Base-by-base conservation (phyloP, 2,113 vertebrate species). In the Perognathus longimembris region DNA sequence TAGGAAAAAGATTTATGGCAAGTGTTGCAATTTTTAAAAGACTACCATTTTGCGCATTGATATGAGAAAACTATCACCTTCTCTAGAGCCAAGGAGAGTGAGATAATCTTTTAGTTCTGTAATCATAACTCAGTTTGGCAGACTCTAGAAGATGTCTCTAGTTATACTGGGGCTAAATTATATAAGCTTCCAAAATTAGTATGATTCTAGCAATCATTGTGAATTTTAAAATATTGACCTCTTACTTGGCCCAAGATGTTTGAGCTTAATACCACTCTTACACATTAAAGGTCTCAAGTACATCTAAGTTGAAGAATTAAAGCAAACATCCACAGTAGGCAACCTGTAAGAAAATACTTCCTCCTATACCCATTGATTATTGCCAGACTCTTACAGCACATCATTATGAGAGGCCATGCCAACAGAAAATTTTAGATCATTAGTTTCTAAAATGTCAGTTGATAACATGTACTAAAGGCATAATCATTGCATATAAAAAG, bases 181-280 rank as follows among this genome's bases (percentile, higher is more conserved):
- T 73, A 61, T 70, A 67, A 93, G 88, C 83, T 97, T 94, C 50
- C 59, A 96, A 94, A 96, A 94, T 92, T 50, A 89, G 95, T 93
- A 97, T 96, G 78, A 96, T 95, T 97, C 94, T 92, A 95, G 91
- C 95, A 96, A 80, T 90, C 69, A 67, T 45, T 84, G 95, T 94
- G 77, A 97, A 95, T 97, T 96, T 95, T 92, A 96, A 93, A 97
- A 93, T 89, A 92, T 92, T 94, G 94, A 80, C 93, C 82, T 97
- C 95, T 70, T 92, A 96, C 93, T 95, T 96, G 94, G 80, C 69
- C 80, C 96, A 94, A 96, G 89, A 95, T 24, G 11, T 95, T 95
- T 94, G 87, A 96, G 86, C 61, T 20, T 85, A 96, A 88, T 71
- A 70, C 91, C 42, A 91, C 93, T 94, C 90, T 97, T 96, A 95